Evolutionary conservation across 2,797 vertebrate species (phyloP), one percentile per base, ranked within the genome.

Genomic region (Steatocranus sp.): DNA sequence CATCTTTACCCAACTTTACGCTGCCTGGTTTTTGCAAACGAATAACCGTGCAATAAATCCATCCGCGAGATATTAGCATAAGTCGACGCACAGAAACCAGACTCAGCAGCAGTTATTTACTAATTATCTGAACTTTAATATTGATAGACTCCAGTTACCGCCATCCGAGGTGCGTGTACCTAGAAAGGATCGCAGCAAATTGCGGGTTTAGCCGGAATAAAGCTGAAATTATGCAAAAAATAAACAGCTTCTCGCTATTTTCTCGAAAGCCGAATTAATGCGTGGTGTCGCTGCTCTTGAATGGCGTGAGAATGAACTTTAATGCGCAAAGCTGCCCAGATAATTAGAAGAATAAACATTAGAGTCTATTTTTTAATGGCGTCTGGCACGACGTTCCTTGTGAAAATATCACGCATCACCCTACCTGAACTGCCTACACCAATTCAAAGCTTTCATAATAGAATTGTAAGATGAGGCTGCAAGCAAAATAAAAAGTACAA

Each of bases 381-480:
- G 86, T 78, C 86, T 89, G 83, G 86, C 50, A 7, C 46, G 41
- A 79, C 36, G 43, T 63, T 82, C 50, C 56, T 56, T 11, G 76
- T 73, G 91, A 92, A 92, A 92, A 92, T 88, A 92, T 83, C 91
- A 93, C 93, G 93, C 90, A 93, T 73, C 91, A 89, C 75, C n/a
- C 61, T 30, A 73, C 41, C 43, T 84, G 82, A 34, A 23, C 70
- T 82, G 78, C 68, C 68, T 41, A 76, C 73, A 76, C 34, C 81
- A 63, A 32, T 51, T 70, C 50, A 86, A 50, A 83, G 80, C 84
- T 23, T 25, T 10, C 7, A 18, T 10, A 2, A 41, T 36, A 25
- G 23, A 8, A 58, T 10, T 32, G 15, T 17, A 46, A 51, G 5
- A 68, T n/a, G 4, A 76, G 14, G 2, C 17, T 11, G 2, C 8